phyloP scores from a whole-genome alignment of 92 coral and sea anemone species.

The Epizoanthus scotinus region DNA sequence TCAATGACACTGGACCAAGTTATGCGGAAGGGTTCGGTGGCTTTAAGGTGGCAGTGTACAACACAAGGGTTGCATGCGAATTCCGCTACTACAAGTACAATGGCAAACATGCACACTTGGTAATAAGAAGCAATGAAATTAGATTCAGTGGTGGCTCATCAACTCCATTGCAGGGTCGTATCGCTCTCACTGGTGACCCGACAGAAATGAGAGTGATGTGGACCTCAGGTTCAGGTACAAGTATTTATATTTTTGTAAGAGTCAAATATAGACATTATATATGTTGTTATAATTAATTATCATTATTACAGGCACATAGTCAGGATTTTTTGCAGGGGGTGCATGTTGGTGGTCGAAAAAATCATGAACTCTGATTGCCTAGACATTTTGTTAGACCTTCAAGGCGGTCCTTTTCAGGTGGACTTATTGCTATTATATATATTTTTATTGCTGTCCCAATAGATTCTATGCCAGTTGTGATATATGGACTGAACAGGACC shows the following conservation, averaged over 20 bases:
- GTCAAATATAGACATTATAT: too few relatives aligned
- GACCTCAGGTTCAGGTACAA: slow-evolving; percentile 43
- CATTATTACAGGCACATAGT: too few relatives aligned
- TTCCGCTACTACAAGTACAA: slow-evolving; percentile 56
- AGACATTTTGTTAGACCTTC: too few relatives aligned
- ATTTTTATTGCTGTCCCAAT: background rate
- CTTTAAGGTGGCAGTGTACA: slow-evolving; percentile 40
- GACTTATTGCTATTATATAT: background rate
- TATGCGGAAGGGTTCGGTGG: slow-evolving; percentile 27
- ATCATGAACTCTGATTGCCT: too few relatives aligned
- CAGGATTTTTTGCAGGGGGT: too few relatives aligned
- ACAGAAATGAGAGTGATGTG: slow-evolving; percentile 49
- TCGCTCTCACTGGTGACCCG: slow-evolving; percentile 42
- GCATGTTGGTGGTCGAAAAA: too few relatives aligned
- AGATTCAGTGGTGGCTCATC: slow-evolving; percentile 34
- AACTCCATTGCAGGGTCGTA: slow-evolving; percentile 42
- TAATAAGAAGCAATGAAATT: slow-evolving; percentile 27
- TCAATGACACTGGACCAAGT: slow-evolving; percentile 46
- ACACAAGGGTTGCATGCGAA: slow-evolving; percentile 48
- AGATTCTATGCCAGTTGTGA: slow-evolving; percentile 78
- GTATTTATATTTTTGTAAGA: background rate
- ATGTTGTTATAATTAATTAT: too few relatives aligned
- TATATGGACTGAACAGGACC: slow-evolving; percentile 55
- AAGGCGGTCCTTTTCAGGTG: too few relatives aligned
- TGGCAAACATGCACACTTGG: slow-evolving; percentile 32